Base-by-base conservation (phyloP, 2,888 invertebrate species). In the Drosophila borborema region DNA sequence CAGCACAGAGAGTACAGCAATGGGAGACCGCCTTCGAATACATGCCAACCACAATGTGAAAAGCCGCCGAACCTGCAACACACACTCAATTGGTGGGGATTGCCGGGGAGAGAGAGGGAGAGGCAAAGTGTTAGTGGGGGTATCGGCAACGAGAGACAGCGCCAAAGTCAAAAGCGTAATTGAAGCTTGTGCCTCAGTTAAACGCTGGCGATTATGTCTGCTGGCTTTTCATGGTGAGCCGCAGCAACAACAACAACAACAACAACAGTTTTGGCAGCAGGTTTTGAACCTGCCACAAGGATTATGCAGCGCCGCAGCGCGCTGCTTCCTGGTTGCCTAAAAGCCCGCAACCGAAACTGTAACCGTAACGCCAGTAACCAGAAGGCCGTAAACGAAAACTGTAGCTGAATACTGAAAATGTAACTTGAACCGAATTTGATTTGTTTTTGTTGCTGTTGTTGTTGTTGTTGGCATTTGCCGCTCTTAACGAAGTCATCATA, bases 131-230 rank as follows among this genome's bases (percentile, higher is more conserved):
- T 36, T 31, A n/a, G 45, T 14, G 20, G 8, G 40, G 16, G 40
- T 20, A 49, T 41, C 12, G 68, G 53, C 45, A 41, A 41, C 49
- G 48, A 61, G 45, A 38, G 64, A 40, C 62, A 66, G 64, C 54
- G 64, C 70, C 80, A 81, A 82, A 81, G 83, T 76, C 78, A 83
- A 77, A 82, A 82, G 74, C 81, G 84, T 87, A 86, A 87, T 86
- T 87, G 87, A 87, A 81, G 84, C 82, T 76, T 77, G 75, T 76
- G 87, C 75, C 81, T 64, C 75, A 84, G 83, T 76, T 86, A 86
- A 86, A 84, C 72, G 86, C 73, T 56, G 74, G 74, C 82, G 83
- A 87, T 87, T 86, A 86, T 86, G 85, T 82, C 84, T 74, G 68
- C 69, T 80, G 81, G 82, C 63, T 76, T 72, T 82, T 77, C 81